Evolutionary conservation across 1,140 invertebrate genomes (phyloP), one percentile per base, ranked within the genome.

Genomic region (Eriosoma lanigerum): DNA sequence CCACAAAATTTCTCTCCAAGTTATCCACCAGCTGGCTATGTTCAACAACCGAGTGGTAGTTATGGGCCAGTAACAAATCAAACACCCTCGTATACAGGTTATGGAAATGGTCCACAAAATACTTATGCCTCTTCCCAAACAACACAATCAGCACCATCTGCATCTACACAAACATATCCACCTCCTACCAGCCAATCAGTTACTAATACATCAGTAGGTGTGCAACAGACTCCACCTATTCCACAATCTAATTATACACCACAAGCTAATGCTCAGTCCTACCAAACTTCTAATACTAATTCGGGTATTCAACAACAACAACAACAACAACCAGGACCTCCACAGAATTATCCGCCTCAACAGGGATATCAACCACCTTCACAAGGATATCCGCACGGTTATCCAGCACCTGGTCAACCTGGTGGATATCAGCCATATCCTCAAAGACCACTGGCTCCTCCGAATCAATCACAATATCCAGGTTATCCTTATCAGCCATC

Each of bases 81-180:
- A 60, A 56, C 75, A n/a, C 62, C 75, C 48, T 29, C 75, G 12
- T 78, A 62, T 3, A 44, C 75, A 10, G 75, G 75, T n/a, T 82
- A 82, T 66, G 82, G 82, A 72, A 78, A 78, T 29, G 68, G 76
- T 0, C 70, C 82, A 15, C 82, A 82, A 50, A 82, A 58, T 38
- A 73, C 82, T 15, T 82, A 82, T 50, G 75, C 38, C 15, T 58
- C 82, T 56, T 78, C 56, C n/a, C 82, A 82, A 64, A 81, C 82
- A 32, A 82, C 82, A 19, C 80, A 81, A 29, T 78, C 75, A 0
- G 82, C 81, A n/a, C 82, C 82, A 32, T 82, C 82, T 6, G 82
- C 82, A 2, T 81, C 82, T 32, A 82, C 82, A 4, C 82, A 82
- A 21, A 82, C 82, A 15, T 82, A 81, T 24, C 81, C 81, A 2